Base-by-base conservation (phyloP, 2,113 vertebrate species). In the Channa maculata region DNA sequence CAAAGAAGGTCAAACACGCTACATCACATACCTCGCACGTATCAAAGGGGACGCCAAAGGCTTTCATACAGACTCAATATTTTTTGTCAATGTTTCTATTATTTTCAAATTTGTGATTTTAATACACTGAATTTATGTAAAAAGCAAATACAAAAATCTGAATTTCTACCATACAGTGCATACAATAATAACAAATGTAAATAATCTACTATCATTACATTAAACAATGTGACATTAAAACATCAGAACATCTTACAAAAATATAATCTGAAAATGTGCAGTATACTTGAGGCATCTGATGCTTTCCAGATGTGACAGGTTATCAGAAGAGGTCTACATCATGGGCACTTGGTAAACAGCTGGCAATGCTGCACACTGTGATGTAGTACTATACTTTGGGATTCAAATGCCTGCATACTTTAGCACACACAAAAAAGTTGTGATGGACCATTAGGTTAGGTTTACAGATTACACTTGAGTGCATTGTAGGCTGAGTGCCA, bases 391-490 rank as follows among this genome's bases (percentile, higher is more conserved):
- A 14, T 55, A n/a, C 52, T 53, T 73, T 37, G 33, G 55, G 44
- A 72, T 67, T 39, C 15, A 50, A 67, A 34, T 39, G 55, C 38
- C 6, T 64, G 36, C 36, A 41, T 9, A 24, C 61, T 65, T 45
- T 34, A 54, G 41, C 13, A n/a, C 64, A 52, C 38, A 33, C 52
- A 46, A 3, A 38, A 33, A 37, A 36, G 50, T 24, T 9, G 1
- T 37, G 5, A 6, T 64, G 51, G 63, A 54, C 49, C 44, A 79
- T 73, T 67, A 71, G 50, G 58, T 48, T 41, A 48, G 77, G 72
- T 63, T 71, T 48, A 45, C 65, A 85, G 85, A 86, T 86, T 86
- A 80, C 71, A 48, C 49, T 34, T 36, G 48, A 86, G 80, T 80
- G 72, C 13, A 15, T 62, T 65, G 36, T 11, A n/a, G 73, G 83